A percentile compares a stretch with the other conserved stretches of the same genome.
Conservation (phyloP, 2,888 invertebrate species). For the Tenthredo mesomela region DNA sequence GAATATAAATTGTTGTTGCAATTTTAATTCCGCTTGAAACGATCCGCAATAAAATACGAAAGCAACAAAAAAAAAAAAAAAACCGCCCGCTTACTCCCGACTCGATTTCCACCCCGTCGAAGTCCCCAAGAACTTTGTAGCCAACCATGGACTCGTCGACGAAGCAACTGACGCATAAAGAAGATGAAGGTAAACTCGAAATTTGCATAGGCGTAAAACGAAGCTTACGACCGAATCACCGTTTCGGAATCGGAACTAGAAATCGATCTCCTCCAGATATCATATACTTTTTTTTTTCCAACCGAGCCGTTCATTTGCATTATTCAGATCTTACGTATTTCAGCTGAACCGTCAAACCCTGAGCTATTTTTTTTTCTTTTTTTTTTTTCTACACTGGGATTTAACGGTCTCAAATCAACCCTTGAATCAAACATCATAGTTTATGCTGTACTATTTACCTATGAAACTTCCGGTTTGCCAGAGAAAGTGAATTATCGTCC, state of each 20-base stretch:
- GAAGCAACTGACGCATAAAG: slow-evolving; percentile 29
- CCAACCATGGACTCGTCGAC: slow-evolving; percentile 33
- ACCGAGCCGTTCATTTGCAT: slow-evolving; percentile 16
- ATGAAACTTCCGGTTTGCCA: not conserved
- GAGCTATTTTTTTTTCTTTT: not conserved
- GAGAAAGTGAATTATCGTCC: not conserved
- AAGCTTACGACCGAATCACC: slow-evolving; percentile 37
- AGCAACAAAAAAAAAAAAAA: not conserved
- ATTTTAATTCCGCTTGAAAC: slow-evolving; percentile 55
- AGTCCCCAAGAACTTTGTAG: not conserved
- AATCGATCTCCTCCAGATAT: slow-evolving; percentile 34
- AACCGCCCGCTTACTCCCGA: not conserved
- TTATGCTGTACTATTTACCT: not conserved
- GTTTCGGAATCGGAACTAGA: slow-evolving; percentile 23
- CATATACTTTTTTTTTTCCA: slow-evolving; percentile 15
- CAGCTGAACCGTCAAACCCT: not conserved
- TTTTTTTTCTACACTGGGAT: not conserved
- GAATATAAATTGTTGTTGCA: slow-evolving; percentile 54
- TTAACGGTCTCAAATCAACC: not conserved
- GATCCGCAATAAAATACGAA: slow-evolving; percentile 52
- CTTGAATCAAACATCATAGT: not conserved
- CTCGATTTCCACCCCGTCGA: slow-evolving; percentile 20
- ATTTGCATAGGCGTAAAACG: slow-evolving; percentile 67
- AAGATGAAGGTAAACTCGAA: slow-evolving; percentile 54
- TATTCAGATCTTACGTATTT: not conserved